A percentile compares a stretch with the other conserved stretches of the same genome.
phyloP scores from a whole-genome alignment of 2,888 invertebrate genomes.

The Brachycybe producta region DNA sequence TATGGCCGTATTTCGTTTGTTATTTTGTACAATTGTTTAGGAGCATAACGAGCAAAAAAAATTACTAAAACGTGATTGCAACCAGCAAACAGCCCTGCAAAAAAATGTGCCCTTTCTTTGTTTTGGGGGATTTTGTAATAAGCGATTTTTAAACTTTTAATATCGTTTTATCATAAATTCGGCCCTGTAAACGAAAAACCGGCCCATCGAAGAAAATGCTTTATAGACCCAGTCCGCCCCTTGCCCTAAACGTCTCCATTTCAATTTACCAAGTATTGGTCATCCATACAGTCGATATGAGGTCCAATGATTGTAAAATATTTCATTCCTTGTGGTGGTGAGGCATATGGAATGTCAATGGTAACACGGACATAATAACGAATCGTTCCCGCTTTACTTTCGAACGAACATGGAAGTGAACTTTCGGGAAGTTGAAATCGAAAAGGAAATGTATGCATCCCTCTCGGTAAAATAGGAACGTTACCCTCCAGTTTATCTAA shows the following conservation, averaged over 20 bases:
- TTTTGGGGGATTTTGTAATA: too few species aligned
- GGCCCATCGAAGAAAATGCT: too few species aligned
- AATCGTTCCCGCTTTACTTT: conserved; percentile 57
- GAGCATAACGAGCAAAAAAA: too few species aligned
- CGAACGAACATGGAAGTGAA: conserved; percentile 59
- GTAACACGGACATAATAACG: conserved; percentile 58
- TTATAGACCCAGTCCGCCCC: too few species aligned
- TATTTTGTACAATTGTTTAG: too few species aligned
- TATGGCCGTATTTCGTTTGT: too few species aligned
- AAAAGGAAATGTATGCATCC: conserved; percentile 54
- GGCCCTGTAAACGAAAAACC: too few species aligned
- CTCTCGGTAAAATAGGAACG: conserved; percentile 54
- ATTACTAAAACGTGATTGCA: too few species aligned
- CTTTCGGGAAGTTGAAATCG: conserved; percentile 59
- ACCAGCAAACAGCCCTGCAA: too few species aligned
- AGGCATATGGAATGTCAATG: conserved; percentile 62
- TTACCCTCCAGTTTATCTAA: conserved; percentile 44
- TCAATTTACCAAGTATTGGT: conserved; percentile 52
- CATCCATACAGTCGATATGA: conserved; percentile 66
- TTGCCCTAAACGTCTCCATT: neutral
- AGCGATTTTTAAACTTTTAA: too few species aligned
- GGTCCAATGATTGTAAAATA: conserved; percentile 66
- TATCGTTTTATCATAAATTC: too few species aligned
- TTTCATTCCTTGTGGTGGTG: conserved; percentile 63
- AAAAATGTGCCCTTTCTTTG: too few species aligned